A percentile compares a stretch with the other conserved stretches of the same genome.
Conservation (phyloP, 2,113 vertebrate genomes). For the Rhagologus leucostigma region DNA sequence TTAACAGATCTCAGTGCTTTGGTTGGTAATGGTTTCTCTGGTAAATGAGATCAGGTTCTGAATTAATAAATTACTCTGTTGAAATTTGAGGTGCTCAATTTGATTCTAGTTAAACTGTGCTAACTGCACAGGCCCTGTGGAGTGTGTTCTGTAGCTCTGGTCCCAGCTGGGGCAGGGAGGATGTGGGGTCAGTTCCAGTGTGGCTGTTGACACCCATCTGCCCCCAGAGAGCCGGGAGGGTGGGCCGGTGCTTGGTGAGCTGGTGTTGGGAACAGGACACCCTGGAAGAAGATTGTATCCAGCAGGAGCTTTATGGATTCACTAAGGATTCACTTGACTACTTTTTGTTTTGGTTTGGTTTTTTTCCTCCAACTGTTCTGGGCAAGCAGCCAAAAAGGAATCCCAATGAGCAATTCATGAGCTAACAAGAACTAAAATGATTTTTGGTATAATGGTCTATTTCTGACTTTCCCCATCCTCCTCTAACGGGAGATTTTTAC, state of each 20-base stretch:
- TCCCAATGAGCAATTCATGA: constrained; percentile 44
- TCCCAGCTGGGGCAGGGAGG: not conserved
- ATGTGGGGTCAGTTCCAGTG: not conserved
- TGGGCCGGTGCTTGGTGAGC: not conserved
- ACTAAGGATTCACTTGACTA: not conserved
- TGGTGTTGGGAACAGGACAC: not conserved
- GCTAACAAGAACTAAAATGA: not conserved
- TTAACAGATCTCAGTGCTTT: not conserved
- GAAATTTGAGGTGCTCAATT: not conserved
- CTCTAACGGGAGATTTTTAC: not conserved
- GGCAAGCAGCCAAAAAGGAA: constrained; percentile 39
- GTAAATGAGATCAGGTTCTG: not conserved
- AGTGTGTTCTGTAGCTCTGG: not conserved
- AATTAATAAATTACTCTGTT: not conserved
- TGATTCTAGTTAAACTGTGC: not conserved
- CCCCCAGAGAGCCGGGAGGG: not conserved
- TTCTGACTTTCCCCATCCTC: not conserved
- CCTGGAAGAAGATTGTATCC: not conserved
- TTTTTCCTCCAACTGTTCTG: not conserved
- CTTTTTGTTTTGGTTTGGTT: not conserved
- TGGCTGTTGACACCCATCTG: not conserved
- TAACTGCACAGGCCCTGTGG: not conserved
- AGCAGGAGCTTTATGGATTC: not conserved
- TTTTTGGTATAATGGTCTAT: not conserved
- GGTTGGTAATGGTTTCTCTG: not conserved